Percentiles rank a stretch among this genome's conserved stretches.
phyloP scores from a whole-genome alignment of 2,797 vertebrate species.

The Helicolenus hilgendorfi region DNA sequence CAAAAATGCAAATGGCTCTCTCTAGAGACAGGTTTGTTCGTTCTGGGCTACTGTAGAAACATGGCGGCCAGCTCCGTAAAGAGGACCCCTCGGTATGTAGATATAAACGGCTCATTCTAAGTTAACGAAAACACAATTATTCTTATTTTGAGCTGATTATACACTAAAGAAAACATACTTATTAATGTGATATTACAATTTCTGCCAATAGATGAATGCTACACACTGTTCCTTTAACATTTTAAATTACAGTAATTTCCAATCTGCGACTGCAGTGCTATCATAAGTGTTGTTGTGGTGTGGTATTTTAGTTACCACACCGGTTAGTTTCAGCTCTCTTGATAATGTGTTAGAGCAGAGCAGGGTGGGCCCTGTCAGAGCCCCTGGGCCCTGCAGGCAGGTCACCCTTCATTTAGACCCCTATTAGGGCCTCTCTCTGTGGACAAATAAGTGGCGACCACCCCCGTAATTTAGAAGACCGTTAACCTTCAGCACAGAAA shows the following conservation, averaged over 20 bases:
- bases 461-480: conserved; percentile 19
- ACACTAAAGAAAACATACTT: too few relatives aligned
- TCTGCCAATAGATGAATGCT: too few relatives aligned
- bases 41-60: too few relatives aligned
- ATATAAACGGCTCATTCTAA: too few relatives aligned
- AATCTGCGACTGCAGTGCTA: background rate
- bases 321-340: background rate
- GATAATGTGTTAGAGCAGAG: background rate
- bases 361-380: conserved; percentile 6
- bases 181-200: too few relatives aligned
- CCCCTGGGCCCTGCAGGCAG: conserved; percentile 36
- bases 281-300: background rate
- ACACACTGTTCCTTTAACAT: background rate
- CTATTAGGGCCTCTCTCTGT: conserved; percentile 56
- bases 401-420: conserved; percentile 66
- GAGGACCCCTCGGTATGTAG: too few relatives aligned
- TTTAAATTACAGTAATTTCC: background rate
- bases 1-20: too few relatives aligned
- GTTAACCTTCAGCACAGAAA: conserved; percentile 23
- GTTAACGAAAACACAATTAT: too few relatives aligned
- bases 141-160: too few relatives aligned
- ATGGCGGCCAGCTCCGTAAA: too few relatives aligned
- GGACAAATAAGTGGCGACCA: conserved; percentile 52
- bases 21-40: too few relatives aligned
- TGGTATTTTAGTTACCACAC: too few relatives aligned